Evolutionary conservation across 2,797 vertebrate species (phyloP), one percentile per base, ranked within the genome.

Genomic region (Uromys caudimaculatus): DNA sequence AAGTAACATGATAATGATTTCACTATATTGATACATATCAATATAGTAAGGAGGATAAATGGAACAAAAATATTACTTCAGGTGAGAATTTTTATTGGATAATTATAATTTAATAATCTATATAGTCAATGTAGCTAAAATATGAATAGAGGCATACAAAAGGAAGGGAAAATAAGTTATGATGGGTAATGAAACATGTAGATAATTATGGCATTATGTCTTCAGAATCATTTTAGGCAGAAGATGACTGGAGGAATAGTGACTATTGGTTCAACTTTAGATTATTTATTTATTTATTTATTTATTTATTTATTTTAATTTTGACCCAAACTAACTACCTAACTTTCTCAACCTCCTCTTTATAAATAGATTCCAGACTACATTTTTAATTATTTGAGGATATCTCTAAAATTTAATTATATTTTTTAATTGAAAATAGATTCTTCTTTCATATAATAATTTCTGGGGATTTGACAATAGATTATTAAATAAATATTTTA

Each of bases 191-290:
- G 21, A 79, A 90, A 83, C 10, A 17, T 56, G 21, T 3, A 69
- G 3, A 69, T 38, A 27, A 3, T 56, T 12, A 56, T 29, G 4
- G 13, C 7, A n/a, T 92, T 16, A 44, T 0, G 23, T 32, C 16
- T 77, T 95, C 67, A 6, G 35, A 5, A 69, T 69, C 13, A 12
- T 19, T 0, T 0, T 60, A 58, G 2, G 69, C 1, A 8, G 27
- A 81, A 35, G 38, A 32, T 11, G 67, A 41, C 4, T 69, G 32
- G 24, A 82, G 52, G 0, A 67, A 32, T 38, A 24, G 2, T 4
- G 1, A 1, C 0, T n/a, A 35, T 7, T 52, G 44, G 0, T 50
- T 52, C 1, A 0, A 67, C 11, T 50, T 85, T 67, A 67, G 27
- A 35, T 38, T 38, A 11, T 81, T n/a, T n/a, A 4, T 14, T 17